Conservation (phyloP, 1,140 invertebrate species). For the Leptinotarsa texana region DNA sequence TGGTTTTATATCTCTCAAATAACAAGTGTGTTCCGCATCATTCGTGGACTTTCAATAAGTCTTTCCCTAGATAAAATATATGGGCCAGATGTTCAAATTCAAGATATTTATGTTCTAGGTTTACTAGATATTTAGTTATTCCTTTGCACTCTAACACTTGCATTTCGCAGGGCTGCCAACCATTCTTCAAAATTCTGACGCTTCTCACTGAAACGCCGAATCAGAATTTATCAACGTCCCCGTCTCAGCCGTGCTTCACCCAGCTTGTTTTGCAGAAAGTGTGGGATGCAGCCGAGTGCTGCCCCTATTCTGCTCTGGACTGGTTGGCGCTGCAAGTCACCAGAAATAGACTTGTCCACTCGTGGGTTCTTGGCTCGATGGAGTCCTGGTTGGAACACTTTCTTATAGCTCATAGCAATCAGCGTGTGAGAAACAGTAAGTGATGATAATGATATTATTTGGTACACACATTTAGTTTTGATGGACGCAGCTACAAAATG, state of each 20-base stretch:
- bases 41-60: too few relatives aligned
- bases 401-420: constrained; percentile 82
- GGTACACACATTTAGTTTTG: too few relatives aligned
- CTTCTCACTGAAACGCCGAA: constrained; percentile 70
- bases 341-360: constrained; percentile 84
- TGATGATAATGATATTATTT: background rate
- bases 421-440: constrained; percentile 79
- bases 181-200: constrained; percentile 89
- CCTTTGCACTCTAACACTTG: too few relatives aligned
- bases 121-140: background rate
- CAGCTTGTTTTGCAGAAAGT: constrained; percentile 83
- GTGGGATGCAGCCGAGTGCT: constrained; percentile 89
- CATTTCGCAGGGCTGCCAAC: constrained; percentile 69
- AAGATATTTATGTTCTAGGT: too few relatives aligned
- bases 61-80: too few relatives aligned
- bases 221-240: constrained; percentile 66
- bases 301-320: constrained; percentile 87
- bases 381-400: constrained; percentile 90
- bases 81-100: too few relatives aligned
- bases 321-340: constrained; percentile 86
- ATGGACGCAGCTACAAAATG: too few relatives aligned
- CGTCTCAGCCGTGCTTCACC: constrained; percentile 85
- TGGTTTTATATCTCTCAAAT: too few relatives aligned
- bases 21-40: too few relatives aligned
- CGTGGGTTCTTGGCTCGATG: constrained; percentile 84